Percentiles rank a stretch among this genome's conserved stretches.
Evolutionary conservation across 1,140 invertebrate species (phyloP).

Genomic region (Habropoda laboriosa): DNA sequence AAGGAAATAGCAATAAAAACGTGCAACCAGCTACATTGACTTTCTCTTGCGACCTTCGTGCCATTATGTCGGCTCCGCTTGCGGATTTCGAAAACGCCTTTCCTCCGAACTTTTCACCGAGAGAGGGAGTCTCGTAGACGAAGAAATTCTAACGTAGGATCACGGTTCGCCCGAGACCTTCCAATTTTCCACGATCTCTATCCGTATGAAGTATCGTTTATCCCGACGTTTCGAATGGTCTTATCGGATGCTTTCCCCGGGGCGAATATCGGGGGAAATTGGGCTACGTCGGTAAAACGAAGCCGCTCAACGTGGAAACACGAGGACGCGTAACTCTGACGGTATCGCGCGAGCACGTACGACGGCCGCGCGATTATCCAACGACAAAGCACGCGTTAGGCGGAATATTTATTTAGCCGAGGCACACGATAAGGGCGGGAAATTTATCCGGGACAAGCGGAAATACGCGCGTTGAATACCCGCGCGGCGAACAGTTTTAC

Average conservation of each 20-base stretch:
- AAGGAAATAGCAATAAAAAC: constrained; percentile 57
- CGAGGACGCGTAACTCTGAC: neutral
- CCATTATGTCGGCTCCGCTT: neutral
- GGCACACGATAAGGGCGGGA: constrained; percentile 34
- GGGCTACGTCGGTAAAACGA: too few relatives aligned
- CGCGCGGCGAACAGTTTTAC: neutral
- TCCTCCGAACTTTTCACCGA: constrained; percentile 22
- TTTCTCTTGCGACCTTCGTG: constrained; percentile 53
- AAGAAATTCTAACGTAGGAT: neutral
- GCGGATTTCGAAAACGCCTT: constrained; percentile 28
- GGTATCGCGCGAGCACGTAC: constrained; percentile 12
- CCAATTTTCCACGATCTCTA: too few relatives aligned
- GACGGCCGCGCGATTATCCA: constrained; percentile 7
- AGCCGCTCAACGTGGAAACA: too few relatives aligned
- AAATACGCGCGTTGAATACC: constrained; percentile 48
- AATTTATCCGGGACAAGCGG: constrained; percentile 56
- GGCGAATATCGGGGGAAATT: too few relatives aligned
- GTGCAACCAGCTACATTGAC: constrained; percentile 31
- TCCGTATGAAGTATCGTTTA: too few relatives aligned
- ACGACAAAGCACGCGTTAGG: constrained; percentile 37
- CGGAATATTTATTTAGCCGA: constrained; percentile 47
- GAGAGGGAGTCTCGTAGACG: too few relatives aligned
- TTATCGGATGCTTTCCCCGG: too few relatives aligned
- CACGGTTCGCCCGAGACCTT: too few relatives aligned
- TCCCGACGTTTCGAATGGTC: too few relatives aligned